Evolutionary conservation across 2,888 invertebrate genomes (phyloP).

Genomic region (Mythimna ferrago): DNA sequence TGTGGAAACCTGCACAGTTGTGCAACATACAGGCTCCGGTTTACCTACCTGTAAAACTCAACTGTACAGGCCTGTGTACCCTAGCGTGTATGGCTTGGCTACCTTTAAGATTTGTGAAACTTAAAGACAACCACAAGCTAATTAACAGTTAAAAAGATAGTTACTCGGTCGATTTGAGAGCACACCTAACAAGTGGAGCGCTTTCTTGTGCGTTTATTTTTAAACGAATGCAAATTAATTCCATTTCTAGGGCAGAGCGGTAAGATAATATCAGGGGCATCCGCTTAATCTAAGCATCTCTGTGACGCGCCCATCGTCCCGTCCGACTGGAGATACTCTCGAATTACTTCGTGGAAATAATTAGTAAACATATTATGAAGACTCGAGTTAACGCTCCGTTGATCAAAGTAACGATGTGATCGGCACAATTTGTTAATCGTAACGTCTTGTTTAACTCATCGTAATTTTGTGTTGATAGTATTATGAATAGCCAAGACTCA

Average conservation of each 20-base stretch:
- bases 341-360: slow-evolving; percentile 75
- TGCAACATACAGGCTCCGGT: too few relatives aligned
- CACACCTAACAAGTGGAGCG: slow-evolving; percentile 70
- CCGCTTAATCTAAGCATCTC: slow-evolving; percentile 76
- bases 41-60: too few relatives aligned
- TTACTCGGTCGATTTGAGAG: slow-evolving; percentile 70
- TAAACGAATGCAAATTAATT: slow-evolving; percentile 81
- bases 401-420: slow-evolving; percentile 68
- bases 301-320: slow-evolving; percentile 72
- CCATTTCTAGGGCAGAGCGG: slow-evolving; percentile 78
- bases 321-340: slow-evolving; percentile 68
- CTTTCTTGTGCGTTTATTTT: slow-evolving; percentile 72
- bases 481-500: slow-evolving; percentile 50
- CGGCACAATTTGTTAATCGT: slow-evolving; percentile 67
- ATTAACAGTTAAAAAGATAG: slow-evolving; percentile 66
- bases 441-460: slow-evolving; percentile 66
- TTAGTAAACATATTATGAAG: slow-evolving; percentile 73
- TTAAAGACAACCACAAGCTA: slow-evolving; percentile 50
- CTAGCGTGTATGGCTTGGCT: too few relatives aligned
- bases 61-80: too few relatives aligned
- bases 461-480: slow-evolving; percentile 59
- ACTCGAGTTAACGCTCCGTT: slow-evolving; percentile 68
- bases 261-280: slow-evolving; percentile 80
- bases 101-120: slow-evolving; percentile 37
- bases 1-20: too few relatives aligned